phyloP scores from a whole-genome alignment of 2,113 vertebrate genomes.

The Tor tambroides region DNA sequence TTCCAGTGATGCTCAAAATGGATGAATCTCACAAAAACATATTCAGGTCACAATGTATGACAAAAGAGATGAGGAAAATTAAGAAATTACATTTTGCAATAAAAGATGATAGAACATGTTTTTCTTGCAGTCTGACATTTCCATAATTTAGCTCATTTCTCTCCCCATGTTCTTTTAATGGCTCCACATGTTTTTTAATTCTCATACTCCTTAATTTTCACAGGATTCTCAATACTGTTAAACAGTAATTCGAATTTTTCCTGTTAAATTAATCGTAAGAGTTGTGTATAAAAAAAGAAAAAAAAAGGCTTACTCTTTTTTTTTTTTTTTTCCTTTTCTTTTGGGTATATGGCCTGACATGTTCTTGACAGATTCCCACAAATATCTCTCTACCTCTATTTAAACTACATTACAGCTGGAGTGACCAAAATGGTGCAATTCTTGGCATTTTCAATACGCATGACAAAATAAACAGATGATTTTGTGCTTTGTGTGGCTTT shows the following conservation, averaged over 20 bases:
- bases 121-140: not conserved
- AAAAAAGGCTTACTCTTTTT: too few species aligned
- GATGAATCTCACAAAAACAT: not conserved
- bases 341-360: too few species aligned
- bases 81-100: not conserved
- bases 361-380: not conserved
- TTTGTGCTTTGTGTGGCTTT: not conserved
- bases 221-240: not conserved
- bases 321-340: too few species aligned
- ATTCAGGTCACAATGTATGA: not conserved
- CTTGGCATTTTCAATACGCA: not conserved
- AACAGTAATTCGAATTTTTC: not conserved
- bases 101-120: not conserved
- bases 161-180: not conserved
- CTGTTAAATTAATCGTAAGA: not conserved
- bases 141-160: not conserved
- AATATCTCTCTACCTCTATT: not conserved
- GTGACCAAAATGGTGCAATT: constrained; percentile 4
- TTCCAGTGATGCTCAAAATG: not conserved
- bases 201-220: not conserved
- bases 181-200: not conserved
- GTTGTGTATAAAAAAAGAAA: too few species aligned
- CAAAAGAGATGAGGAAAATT: not conserved
- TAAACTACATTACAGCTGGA: constrained; percentile 8
- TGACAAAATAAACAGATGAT: not conserved